These are phyloP conservation scores for Podotricha telesiphe DNA, from an alignment of 2,888 invertebrate genomes.

Conservation along the genomic window DNA sequence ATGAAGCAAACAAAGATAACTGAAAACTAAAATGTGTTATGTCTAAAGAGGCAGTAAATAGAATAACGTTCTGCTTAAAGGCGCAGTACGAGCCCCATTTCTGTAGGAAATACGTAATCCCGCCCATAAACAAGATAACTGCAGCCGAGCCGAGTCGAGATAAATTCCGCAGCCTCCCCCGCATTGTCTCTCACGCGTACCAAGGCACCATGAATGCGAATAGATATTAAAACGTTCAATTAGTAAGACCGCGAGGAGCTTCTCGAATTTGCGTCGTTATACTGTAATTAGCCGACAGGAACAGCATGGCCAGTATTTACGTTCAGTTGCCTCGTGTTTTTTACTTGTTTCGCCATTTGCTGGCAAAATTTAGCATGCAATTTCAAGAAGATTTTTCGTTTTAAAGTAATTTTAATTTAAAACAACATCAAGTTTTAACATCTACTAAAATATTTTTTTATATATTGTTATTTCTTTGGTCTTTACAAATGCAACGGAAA, in stretches of 20 bases:
- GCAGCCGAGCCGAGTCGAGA: conserved; percentile 41
- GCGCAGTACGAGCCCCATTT: conserved; percentile 14
- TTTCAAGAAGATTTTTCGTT: conserved; percentile 6
- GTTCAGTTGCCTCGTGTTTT: conserved; percentile 46
- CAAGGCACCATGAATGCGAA: conserved; percentile 60
- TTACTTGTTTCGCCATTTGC: conserved; percentile 8
- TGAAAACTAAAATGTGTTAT: background rate
- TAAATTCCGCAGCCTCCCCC: conserved; percentile 55
- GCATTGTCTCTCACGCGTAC: conserved; percentile 58
- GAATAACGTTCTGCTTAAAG: conserved; percentile 14
- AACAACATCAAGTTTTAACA: conserved; percentile 1
- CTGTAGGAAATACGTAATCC: conserved; percentile 33
- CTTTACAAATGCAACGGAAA: background rate
- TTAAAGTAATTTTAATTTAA: conserved; percentile 11
- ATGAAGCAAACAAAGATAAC: background rate
- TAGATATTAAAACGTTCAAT: conserved; percentile 59
- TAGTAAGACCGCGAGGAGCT: conserved; percentile 61
- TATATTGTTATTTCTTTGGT: background rate
- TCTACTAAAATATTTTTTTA: background rate
- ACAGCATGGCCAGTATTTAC: conserved; percentile 65
- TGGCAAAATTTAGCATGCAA: conserved; percentile 1
- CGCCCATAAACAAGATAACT: conserved; percentile 41
- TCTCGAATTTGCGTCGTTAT: conserved; percentile 62
- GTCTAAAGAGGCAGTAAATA: conserved; percentile 18
- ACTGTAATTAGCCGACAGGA: conserved; percentile 63